These are phyloP conservation scores for Paratrypauchen microcephalus DNA, from an alignment of 2,797 vertebrate genomes.

Conservation along the genomic window DNA sequence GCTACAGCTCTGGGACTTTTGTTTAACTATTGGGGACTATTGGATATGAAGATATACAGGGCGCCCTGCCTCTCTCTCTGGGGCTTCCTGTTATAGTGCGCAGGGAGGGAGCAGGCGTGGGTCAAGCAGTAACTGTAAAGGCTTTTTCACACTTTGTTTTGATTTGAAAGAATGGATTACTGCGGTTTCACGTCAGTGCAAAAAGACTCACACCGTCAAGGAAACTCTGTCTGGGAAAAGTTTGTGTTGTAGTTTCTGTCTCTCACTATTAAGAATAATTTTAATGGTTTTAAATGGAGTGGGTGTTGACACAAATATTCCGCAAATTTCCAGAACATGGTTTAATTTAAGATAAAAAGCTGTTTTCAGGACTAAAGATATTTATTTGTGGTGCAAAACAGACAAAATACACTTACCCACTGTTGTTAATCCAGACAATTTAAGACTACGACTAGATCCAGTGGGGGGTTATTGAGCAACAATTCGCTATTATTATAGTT, in stretches of 20 bases:
- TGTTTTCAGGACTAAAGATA: not conserved
- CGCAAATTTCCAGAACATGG: not conserved
- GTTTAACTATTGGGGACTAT: conserved; percentile 35
- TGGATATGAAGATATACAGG: conserved; percentile 46
- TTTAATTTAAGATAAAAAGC: too few relatives aligned
- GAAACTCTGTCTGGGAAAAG: conserved; percentile 19
- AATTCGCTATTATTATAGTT: not conserved
- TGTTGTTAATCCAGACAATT: not conserved
- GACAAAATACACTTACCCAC: too few relatives aligned
- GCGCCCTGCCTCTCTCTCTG: conserved; percentile 37
- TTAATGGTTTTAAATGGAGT: not conserved
- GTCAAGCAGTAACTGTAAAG: conserved; percentile 31
- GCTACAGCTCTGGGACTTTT: conserved; percentile 32
- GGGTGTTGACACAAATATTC: not conserved
- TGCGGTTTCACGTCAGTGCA: conserved; percentile 12
- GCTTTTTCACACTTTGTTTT: conserved; percentile 27
- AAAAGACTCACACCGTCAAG: conserved; percentile 18
- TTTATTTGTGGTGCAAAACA: too few relatives aligned
- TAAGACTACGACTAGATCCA: too few relatives aligned
- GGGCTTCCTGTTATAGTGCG: conserved; percentile 52
- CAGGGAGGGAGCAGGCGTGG: conserved; percentile 29
- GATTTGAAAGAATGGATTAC: conserved; percentile 19
- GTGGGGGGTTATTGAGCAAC: not conserved
- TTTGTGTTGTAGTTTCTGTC: not conserved
- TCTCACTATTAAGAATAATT: not conserved